Base-by-base conservation (phyloP, 1,140 invertebrate species). In the Andricus grossulariae region DNA sequence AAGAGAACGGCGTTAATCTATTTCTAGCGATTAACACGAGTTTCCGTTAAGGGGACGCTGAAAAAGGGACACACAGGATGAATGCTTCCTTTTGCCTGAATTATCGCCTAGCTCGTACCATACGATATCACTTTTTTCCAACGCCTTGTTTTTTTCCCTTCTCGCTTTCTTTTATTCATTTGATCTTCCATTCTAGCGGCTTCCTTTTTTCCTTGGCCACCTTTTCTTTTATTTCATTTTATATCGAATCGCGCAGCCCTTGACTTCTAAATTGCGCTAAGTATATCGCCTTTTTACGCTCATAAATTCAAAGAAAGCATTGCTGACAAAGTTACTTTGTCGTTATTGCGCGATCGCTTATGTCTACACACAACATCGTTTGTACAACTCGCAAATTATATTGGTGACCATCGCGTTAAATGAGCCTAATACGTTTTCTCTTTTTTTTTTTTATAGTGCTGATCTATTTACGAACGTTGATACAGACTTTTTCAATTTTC, bases 61-160 rank as follows among this genome's bases (percentile, higher is more conserved):
- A 83, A 80, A 15, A 84, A 82, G 80, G 82, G 71, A 71, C 72
- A 70, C 74, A 54, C 75, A 86, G 88, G 82, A 90, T 89, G 82
- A 84, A 90, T 90, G 87, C 81, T 89, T 90, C 89, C 90, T 90
- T 91, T 89, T 77, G 83, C 81, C 82, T 90, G 85, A 90, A 86
- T 90, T 91, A 90, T 88, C 82, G 80, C 80, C 84, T 18, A 51
- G 39, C 55, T 32, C 25, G 25, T 32, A 72, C 72, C 79, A 73
- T 77, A 50, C 13, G 18, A 54, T 32, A 57, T 11, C 32, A 19
- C 39, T 39, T 76, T 76, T 79, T 72, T 51, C 55, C 32, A 39
- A 51, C 50, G 50, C 39, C 75, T 72, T 78, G 57, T 76, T 21
- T 21, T 75, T 39, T 11, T 18, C 12, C 57, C 16, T 60, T 57